These are phyloP conservation scores for Gnathonemus longibarbis DNA, from an alignment of 2,113 vertebrate genomes.

Conservation along the genomic window DNA sequence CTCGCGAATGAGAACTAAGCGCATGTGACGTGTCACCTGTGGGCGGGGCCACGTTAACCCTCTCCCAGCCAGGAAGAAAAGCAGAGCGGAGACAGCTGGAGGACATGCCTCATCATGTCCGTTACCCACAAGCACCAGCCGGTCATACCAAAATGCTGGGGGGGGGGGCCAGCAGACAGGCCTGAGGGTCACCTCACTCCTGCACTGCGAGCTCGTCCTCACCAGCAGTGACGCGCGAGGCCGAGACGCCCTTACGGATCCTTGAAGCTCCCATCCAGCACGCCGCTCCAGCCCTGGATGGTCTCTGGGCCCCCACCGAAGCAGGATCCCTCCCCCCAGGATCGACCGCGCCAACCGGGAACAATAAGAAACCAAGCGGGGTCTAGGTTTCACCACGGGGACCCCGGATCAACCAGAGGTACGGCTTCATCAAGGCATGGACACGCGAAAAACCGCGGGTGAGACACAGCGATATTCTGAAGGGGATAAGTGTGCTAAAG, in stretches of 20 bases:
- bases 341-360: neutral
- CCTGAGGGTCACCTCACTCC: neutral
- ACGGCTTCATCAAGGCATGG: neutral
- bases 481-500: neutral
- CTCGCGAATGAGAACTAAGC: neutral
- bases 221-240: neutral
- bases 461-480: neutral
- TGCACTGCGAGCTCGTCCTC: neutral
- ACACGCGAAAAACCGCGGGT: neutral
- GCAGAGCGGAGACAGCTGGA: neutral
- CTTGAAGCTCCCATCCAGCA: neutral
- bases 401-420: neutral
- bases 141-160: neutral
- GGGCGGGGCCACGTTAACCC: conserved; percentile 26
- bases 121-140: neutral
- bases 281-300: neutral
- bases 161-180: neutral
- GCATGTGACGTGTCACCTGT: neutral
- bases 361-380: neutral
- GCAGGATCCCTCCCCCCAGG: neutral
- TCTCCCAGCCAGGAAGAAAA: neutral
- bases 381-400: neutral
- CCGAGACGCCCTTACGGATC: neutral
- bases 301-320: neutral
- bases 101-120: conserved; percentile 41